A percentile compares a stretch with the other conserved stretches of the same genome.
Conservation (phyloP, 2,113 vertebrate species). For the Saimiri boliviensis region DNA sequence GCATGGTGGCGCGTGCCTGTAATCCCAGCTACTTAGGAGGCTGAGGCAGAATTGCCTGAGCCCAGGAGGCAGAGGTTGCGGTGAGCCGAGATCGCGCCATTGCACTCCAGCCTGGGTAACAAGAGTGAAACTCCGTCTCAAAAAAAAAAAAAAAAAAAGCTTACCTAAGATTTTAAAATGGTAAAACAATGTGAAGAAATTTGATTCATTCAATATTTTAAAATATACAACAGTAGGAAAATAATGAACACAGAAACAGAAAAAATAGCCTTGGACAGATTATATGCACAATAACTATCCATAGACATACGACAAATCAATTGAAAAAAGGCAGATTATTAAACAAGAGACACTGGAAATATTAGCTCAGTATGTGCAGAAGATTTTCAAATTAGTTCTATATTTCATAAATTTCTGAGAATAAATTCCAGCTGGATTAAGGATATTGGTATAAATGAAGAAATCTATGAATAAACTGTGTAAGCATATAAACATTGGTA, state of each 20-base stretch:
- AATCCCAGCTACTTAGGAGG: no score
- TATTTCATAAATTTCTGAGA: neutral
- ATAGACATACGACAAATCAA: neutral
- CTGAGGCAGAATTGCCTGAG: no score
- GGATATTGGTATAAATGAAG: neutral
- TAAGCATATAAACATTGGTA: neutral
- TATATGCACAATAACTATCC: neutral
- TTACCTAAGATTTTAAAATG: neutral
- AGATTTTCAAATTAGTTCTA: neutral
- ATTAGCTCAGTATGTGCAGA: neutral
- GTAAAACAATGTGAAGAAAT: neutral
- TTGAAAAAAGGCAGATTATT: neutral
- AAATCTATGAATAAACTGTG: neutral
- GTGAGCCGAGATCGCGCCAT: no score
- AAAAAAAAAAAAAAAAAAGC: no score
- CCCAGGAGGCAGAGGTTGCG: no score
- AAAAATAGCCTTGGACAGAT: neutral
- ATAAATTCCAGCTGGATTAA: slow-evolving; percentile 22
- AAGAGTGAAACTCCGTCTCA: no score
- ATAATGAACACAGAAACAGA: neutral
- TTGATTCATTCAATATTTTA: neutral
- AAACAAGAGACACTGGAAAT: neutral
- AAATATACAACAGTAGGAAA: neutral
- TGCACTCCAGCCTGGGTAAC: no score
- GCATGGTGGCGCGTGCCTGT: no score